Base-by-base conservation (phyloP, 2,888 invertebrate genomes). In the Notodonta ziczac region DNA sequence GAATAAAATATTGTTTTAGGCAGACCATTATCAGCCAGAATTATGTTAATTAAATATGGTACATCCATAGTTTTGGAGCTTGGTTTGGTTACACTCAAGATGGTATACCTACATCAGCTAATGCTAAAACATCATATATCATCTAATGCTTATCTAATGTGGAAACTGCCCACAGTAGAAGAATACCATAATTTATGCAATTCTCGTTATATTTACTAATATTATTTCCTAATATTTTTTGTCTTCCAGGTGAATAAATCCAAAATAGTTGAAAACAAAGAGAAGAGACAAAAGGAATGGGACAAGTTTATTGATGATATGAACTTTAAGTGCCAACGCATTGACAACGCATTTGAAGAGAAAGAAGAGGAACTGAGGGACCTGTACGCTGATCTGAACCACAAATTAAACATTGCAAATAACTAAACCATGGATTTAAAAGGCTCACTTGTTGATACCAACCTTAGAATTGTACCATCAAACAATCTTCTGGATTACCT, bases 241-340 rank as follows among this genome's bases (percentile, higher is more conserved):
- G 16, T 55, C 12, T 85, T 86, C 56, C 72, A 91, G 91, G 66
- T 65, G 16, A 73, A 70, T 75, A 82, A 85, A 62, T 68, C 83
- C 62, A 90, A 81, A 63, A 72, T 80, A 69, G 70, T 71, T 65
- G 83, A 84, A 66, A 90, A 91, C 50, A 80, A 78, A 62, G 83
- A 85, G 53, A 88, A 84, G 65, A 85, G 93, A 55, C 82, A 88
- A 73, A 88, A 88, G 58, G 96, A 96, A 86, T 97, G 96, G 96
- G 94, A 96, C 77, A 94, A 94, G 69, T 97, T 97, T 81, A 95
- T 97, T 87, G 96, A 96, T 94, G 96, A 97, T 87, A 96, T 97
- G 91, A 96, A 96, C 79, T 95, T 95, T 72, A 96, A 96, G 78
- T 97, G 97, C 85, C 93, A 95, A 72, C 95, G 96, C 83, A 96